Conservation (phyloP, 2,113 vertebrate genomes). For the Origma solitaria region DNA sequence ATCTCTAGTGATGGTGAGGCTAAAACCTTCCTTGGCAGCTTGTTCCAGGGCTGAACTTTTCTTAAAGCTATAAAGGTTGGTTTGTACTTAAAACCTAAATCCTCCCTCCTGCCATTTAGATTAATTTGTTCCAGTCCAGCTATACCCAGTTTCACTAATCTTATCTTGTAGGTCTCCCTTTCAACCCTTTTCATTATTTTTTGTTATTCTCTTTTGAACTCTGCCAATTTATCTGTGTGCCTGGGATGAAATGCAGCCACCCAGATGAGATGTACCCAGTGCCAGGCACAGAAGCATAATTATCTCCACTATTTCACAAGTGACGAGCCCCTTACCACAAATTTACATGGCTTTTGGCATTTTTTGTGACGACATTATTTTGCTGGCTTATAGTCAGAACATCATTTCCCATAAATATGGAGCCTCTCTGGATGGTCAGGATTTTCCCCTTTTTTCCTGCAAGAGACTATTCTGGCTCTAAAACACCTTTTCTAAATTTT, state of each 20-base stretch:
- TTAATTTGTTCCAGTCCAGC: conserved; percentile 27
- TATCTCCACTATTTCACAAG: neutral
- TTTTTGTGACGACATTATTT: neutral
- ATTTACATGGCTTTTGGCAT: neutral
- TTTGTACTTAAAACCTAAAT: conserved; percentile 20
- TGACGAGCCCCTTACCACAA: neutral
- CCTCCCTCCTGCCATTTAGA: neutral
- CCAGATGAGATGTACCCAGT: neutral
- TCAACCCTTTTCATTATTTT: neutral
- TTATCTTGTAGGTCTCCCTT: neutral
- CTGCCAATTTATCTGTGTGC: neutral
- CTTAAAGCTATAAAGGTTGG: conserved; percentile 25
- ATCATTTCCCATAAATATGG: neutral
- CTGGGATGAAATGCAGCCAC: neutral
- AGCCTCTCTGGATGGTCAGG: neutral
- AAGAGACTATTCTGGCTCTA: neutral
- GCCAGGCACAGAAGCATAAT: conserved; percentile 1
- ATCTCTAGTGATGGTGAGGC: neutral
- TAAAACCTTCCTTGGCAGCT: conserved; percentile 47
- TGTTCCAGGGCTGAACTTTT: conserved; percentile 29
- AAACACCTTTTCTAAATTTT: neutral
- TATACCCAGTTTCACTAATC: neutral
- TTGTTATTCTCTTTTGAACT: neutral
- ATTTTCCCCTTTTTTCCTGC: neutral
- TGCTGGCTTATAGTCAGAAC: neutral